Evolutionary conservation across 2,888 invertebrate genomes (phyloP), one percentile per base, ranked within the genome.

Genomic region (Harmothoe impar): DNA sequence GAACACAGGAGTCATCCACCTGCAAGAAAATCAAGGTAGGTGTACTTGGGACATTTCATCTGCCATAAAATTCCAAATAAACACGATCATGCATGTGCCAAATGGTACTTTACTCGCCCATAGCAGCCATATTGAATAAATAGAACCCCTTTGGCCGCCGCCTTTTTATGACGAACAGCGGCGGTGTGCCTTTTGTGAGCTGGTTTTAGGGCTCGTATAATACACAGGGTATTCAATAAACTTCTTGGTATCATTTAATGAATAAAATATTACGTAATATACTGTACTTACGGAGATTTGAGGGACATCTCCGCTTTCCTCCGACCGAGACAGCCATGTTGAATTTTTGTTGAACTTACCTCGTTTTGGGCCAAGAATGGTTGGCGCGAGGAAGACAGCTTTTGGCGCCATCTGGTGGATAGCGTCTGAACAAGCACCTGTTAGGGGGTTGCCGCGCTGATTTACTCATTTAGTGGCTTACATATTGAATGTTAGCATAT

Each of bases 271-370:
- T 90, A 56, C 25, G 54, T 56, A 33, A 54, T 52, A 0, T 10
- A 20, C 0, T 5, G 29, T 89, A 89, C 89, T 89, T 78, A 89
- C 89, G 56, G 85, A 43, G 23, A 86, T 23, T 51, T 86, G 33
- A 72, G 52, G 72, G 54, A 72, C 56, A 86, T 52, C 33, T 68
- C 31, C 17, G 86, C 90, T 29, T 54, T 31, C 10, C 84, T 33
- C 20, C 54, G 90, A 54, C 86, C 91, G 93, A 93, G 94, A 94
- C 94, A 93, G 94, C 94, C 94, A 94, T 94, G 93, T 94, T 94
- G 94, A 93, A 94, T 93, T 93, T 93, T 93, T 91, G 91, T 92
- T 91, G 89, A 54, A 77, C 31, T 43, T 54, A 85, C 92, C 90
- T 91, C 89, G 91, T 92, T 92, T 89, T 72, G 72, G 29, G 81